Base-by-base conservation (phyloP, 2,888 invertebrate genomes). In the Helleia helle region DNA sequence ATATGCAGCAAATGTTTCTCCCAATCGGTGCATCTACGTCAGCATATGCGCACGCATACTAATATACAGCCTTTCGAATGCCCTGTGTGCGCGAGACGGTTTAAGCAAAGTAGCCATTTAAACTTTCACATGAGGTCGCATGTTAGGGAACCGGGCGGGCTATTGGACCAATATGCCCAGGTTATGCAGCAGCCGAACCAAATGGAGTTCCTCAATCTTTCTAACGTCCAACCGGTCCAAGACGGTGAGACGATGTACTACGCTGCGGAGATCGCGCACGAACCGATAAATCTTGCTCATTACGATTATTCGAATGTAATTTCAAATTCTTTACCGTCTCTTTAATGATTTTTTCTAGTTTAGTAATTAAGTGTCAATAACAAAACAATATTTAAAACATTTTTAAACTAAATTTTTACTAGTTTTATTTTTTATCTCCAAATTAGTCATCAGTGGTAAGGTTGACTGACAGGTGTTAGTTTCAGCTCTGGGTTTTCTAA, bases 21-120 rank as follows among this genome's bases (percentile, higher is more conserved):
- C 0, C 85, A 85, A 42, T 83, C 84, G 0, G 83, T 85, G 1
- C 85, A 85, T 44, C 59, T 86, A 24, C 61, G 75, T 1, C 85
- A 86, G 51, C 85, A 85, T 52, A 85, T 86, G 85, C 62, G 85
- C 0, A 83, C 83, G 0, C 85, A 86, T 48, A 84, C 85, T 0
- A 84, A 83, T 48, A 81, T 84, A 34, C 84, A 84, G 47, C 85
- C 85, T 0, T 86, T 84, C 47, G 72, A 71, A 49, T 86, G 85
- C 48, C 59, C 67, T 0, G 55, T 75, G 0, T 86, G 85, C 41
- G 66, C 69, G 1, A 62, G 75, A 22, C 59, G 76, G 27, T 86
- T 86, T 41, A 85, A 85, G 40, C 85, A 86, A 54, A 80, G 79
- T 43, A 81, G 84, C 47, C 84, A 85, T 51, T 58, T 84, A 40